Evolutionary conservation across 2,797 vertebrate species (phyloP).

Genomic region (Adelosebastes latens): DNA sequence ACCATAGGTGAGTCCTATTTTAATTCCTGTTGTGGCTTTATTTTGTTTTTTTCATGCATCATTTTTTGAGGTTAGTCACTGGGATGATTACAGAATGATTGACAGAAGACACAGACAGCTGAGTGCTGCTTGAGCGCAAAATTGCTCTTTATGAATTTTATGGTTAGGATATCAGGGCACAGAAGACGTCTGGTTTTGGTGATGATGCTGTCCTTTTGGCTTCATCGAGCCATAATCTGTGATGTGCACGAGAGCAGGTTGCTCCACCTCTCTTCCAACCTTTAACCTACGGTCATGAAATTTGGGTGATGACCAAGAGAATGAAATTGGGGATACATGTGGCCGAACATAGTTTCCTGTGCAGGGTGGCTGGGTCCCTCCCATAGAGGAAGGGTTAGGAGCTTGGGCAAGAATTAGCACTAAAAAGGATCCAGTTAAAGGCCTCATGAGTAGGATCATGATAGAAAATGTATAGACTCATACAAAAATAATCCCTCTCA

Average conservation of each 20-base stretch:
- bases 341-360: background rate
- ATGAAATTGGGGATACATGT: background rate
- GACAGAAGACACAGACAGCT: background rate
- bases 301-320: background rate
- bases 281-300: background rate
- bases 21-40: background rate
- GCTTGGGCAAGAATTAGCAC: background rate
- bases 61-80: background rate
- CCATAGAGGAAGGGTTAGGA: background rate
- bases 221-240: background rate
- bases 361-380: too few species aligned
- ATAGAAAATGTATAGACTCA: too few species aligned
- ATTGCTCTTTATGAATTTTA: background rate
- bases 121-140: background rate
- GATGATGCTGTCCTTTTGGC: background rate
- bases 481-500: too few species aligned
- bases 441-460: background rate
- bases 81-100: background rate
- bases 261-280: background rate
- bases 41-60: background rate
- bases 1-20: conserved; percentile 77
- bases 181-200: background rate
- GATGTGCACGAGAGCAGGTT: background rate
- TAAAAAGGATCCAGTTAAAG: background rate
- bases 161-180: background rate